Percentiles rank a stretch among this genome's conserved stretches.
Evolutionary conservation across 1,140 invertebrate species (phyloP).

Genomic region (Hydropsyche tenuis): DNA sequence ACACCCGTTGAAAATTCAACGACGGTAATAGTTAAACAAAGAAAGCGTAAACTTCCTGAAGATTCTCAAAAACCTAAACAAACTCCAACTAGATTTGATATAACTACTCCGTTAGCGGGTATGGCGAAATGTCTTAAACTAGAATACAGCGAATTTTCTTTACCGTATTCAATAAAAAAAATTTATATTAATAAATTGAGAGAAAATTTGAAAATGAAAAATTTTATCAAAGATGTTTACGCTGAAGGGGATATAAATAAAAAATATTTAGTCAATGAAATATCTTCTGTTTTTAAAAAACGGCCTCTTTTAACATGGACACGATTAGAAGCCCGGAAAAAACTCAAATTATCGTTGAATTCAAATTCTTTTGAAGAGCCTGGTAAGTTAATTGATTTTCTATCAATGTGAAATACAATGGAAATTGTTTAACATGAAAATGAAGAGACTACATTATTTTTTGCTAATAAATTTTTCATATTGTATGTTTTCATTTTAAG

Average conservation of each 20-base stretch:
- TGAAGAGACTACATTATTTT: too few relatives aligned
- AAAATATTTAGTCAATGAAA: constrained; percentile 6
- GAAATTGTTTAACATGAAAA: neutral
- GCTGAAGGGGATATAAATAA: constrained; percentile 10
- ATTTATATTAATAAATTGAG: constrained; percentile 28
- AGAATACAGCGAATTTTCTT: constrained; percentile 15
- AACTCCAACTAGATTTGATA: constrained; percentile 35
- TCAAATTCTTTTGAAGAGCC: neutral
- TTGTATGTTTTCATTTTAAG: too few relatives aligned
- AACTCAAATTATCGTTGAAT: constrained; percentile 7
- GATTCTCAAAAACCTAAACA: neutral
- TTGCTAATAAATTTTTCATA: too few relatives aligned
- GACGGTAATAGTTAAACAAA: constrained; percentile 15
- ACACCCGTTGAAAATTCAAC: neutral
- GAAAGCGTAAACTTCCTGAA: constrained; percentile 14
- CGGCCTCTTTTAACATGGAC: constrained; percentile 11
- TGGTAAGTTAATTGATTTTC: neutral
- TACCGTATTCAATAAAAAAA: constrained; percentile 31
- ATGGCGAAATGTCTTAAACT: constrained; percentile 26
- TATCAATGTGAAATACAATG: neutral
- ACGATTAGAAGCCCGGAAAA: neutral
- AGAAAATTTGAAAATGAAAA: constrained; percentile 33
- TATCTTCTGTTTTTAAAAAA: constrained; percentile 22
- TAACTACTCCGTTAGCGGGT: constrained; percentile 15
- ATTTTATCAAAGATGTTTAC: constrained; percentile 15